Base-by-base conservation (phyloP, 2,113 vertebrate genomes). In the Bostrychus sinensis region DNA sequence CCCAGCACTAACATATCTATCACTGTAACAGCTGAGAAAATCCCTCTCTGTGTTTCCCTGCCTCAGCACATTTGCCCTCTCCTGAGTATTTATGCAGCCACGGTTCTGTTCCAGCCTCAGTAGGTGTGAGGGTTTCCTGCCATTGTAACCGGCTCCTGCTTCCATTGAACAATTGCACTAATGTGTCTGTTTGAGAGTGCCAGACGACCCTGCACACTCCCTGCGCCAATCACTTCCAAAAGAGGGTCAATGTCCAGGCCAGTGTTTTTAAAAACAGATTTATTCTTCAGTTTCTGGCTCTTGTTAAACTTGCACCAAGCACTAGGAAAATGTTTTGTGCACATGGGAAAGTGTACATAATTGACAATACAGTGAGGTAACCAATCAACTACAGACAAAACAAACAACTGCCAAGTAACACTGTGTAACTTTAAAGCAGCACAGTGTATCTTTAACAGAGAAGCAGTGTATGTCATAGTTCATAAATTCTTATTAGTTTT, bases 81-180 rank as follows among this genome's bases (percentile, higher is more conserved):
- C 60, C 46, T 22, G 46, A 62, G 48, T 19, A 46, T 70, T 58
- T 50, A 36, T 55, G 28, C 32, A 43, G 38, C 32, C 26, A 60
- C 55, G 23, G 6, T 58, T 66, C 54, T 41, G 42, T 77, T 72
- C 58, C 70, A 73, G 36, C 20, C 32, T 39, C 22, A 53, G 22
- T 34, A 39, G 53, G 67, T 26, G 45, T 23, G 26, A 70, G 69
- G 54, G 70, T 81, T 85, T 85, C 82, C 82, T 81, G 72, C 66
- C 37, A 85, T 87, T 83, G 85, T 87, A 34, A 72, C 84, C 59
- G 9, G 56, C 45, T 63, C 59, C 39, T 46, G 26, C 3, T 25
- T 71, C 66, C 50, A 66, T 64, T 45, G 20, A 75, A 11, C 50
- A n/a, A 30, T 34, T 28, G 30, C 14, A 39, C 19, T 42, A 41